These are phyloP conservation scores for Geopemphigus sp. DNA, from an alignment of 1,140 invertebrate species.

Conservation along the genomic window DNA sequence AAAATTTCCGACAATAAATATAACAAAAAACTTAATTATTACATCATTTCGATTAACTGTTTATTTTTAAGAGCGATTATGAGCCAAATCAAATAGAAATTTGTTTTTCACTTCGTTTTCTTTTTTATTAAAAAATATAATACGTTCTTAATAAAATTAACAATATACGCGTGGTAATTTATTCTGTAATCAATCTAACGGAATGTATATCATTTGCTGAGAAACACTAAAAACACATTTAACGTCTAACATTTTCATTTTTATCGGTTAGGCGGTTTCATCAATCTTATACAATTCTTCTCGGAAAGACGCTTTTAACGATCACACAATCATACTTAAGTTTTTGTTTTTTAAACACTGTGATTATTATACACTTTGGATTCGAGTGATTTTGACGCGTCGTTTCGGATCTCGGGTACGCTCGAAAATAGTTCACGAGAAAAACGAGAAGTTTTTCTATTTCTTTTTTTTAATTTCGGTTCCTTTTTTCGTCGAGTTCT, in stretches of 20 bases:
- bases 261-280: neutral
- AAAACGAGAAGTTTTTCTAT: constrained; percentile 1
- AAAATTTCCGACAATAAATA: neutral
- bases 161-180: too few relatives aligned
- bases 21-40: neutral
- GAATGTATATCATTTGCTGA: neutral
- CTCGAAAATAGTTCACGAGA: neutral
- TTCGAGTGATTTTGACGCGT: constrained; percentile 32
- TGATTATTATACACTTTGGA: neutral
- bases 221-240: neutral
- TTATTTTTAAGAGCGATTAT: neutral
- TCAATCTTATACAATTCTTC: neutral
- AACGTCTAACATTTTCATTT: neutral
- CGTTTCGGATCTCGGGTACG: constrained; percentile 10
- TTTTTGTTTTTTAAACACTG: constrained; percentile 8
- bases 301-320: constrained; percentile 8
- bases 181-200: neutral
- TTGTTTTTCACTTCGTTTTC: too few relatives aligned
- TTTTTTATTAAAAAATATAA: too few relatives aligned
- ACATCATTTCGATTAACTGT: neutral
- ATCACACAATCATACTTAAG: constrained; percentile 8
- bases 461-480: constrained; percentile 6
- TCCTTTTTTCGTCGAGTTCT: neutral
- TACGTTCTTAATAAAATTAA: too few relatives aligned
- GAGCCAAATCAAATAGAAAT: too few relatives aligned